Evolutionary conservation across 2,113 vertebrate species (phyloP).

Genomic region (Uropsilus gracilis): DNA sequence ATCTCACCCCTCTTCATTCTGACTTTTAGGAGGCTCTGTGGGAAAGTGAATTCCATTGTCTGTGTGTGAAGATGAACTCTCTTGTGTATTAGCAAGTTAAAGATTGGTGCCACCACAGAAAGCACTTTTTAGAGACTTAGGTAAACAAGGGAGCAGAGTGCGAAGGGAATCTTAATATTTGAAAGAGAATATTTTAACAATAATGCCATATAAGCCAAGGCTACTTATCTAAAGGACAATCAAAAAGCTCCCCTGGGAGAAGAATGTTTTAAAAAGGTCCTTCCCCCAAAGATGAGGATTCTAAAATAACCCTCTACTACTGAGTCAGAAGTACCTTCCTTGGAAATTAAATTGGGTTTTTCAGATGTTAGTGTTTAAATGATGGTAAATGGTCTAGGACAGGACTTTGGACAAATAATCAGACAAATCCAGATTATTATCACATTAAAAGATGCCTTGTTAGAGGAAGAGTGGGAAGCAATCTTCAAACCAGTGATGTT

Average conservation of each 20-base stretch:
- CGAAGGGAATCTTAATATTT: conserved; percentile 56
- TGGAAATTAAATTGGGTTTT: conserved; percentile 35
- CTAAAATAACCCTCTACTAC: background rate
- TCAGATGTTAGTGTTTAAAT: conserved; percentile 8
- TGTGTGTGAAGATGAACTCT: background rate
- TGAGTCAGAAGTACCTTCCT: background rate
- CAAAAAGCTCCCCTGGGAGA: background rate
- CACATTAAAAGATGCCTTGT: background rate
- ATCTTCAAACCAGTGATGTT: no score
- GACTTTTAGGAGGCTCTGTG: conserved; percentile 27
- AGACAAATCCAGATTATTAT: background rate
- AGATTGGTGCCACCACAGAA: conserved; percentile 2
- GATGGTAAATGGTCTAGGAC: background rate
- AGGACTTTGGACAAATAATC: background rate
- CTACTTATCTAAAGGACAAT: conserved; percentile 33
- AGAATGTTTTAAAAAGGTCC: background rate
- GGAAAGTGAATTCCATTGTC: conserved; percentile 1
- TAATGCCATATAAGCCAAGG: background rate
- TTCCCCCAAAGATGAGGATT: background rate
- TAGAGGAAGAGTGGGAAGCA: no score
- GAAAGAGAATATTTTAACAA: conserved; percentile 58
- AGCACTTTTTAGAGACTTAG: conserved; percentile 44
- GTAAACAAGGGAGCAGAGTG: conserved; percentile 18
- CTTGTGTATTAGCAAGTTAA: conserved; percentile 35
- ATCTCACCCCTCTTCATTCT: background rate